These are phyloP conservation scores for Pentalonia nigronervosa DNA, from an alignment of 1,140 invertebrate genomes.

Conservation along the genomic window DNA sequence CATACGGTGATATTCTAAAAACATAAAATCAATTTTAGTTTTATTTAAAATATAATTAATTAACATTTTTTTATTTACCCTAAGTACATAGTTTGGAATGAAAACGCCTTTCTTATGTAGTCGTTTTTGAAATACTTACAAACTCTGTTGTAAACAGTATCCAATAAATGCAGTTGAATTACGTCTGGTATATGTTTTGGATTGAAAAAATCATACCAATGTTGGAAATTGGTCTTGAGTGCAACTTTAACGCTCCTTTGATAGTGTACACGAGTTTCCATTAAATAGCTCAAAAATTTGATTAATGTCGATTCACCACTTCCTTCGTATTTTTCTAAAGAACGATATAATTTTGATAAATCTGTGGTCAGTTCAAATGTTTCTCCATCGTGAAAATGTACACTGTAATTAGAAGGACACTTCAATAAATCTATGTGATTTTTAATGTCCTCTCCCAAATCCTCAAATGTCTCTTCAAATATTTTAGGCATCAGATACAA, in stretches of 20 bases:
- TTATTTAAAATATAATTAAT: not conserved
- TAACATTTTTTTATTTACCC: constrained; percentile 23
- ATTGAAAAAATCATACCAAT: constrained; percentile 54
- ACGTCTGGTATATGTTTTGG: constrained; percentile 43
- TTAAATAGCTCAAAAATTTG: constrained; percentile 36
- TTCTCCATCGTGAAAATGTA: constrained; percentile 45
- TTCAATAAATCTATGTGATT: constrained; percentile 42
- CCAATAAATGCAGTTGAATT: constrained; percentile 3
- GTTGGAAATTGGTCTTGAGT: constrained; percentile 34
- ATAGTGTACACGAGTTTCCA: constrained; percentile 49
- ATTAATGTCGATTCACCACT: not conserved
- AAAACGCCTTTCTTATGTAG: constrained; percentile 46
- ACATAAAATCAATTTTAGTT: not conserved
- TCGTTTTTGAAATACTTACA: constrained; percentile 55
- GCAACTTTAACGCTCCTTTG: constrained; percentile 49
- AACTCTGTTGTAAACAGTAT: constrained; percentile 43
- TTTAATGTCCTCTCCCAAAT: constrained; percentile 47
- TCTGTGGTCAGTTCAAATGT: constrained; percentile 40
- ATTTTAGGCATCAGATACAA: constrained; percentile 47
- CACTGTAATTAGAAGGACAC: constrained; percentile 37
- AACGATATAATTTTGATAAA: constrained; percentile 39
- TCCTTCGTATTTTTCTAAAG: constrained; percentile 44
- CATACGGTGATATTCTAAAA: constrained; percentile 42
- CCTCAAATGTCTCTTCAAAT: constrained; percentile 47
- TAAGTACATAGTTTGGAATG: constrained; percentile 51